Conservation (phyloP, 2,888 invertebrate species). For the Ceramica pisi region DNA sequence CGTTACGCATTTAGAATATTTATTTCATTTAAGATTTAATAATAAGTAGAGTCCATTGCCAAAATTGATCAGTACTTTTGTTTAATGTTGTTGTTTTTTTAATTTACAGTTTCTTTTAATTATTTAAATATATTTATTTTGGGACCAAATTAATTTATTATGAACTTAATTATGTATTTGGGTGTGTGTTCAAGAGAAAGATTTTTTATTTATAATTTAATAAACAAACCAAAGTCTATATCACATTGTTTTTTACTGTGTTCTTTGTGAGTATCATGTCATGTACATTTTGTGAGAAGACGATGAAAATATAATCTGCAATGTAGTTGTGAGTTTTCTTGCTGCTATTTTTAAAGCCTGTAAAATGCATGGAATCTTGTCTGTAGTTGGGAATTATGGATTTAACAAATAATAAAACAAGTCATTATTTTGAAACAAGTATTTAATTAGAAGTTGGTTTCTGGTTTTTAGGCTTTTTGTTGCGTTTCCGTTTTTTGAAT, state of each 20-base stretch:
- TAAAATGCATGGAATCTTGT: slow-evolving; percentile 36
- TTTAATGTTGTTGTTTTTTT: slow-evolving; percentile 86
- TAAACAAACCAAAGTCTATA: slow-evolving; percentile 91
- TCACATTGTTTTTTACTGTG: slow-evolving; percentile 86
- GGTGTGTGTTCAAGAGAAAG: slow-evolving; percentile 88
- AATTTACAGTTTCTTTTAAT: slow-evolving; percentile 84
- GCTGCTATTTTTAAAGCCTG: slow-evolving; percentile 44
- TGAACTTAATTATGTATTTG: slow-evolving; percentile 88
- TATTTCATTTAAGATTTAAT: slow-evolving; percentile 87
- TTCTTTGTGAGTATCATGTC: slow-evolving; percentile 80
- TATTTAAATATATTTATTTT: slow-evolving; percentile 90
- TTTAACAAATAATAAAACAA: slow-evolving; percentile 48
- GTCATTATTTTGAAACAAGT: slow-evolving; percentile 18
- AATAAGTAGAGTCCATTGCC: slow-evolving; percentile 89
- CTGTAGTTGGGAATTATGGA: slow-evolving; percentile 14
- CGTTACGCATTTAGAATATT: slow-evolving; percentile 84
- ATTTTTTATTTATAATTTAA: slow-evolving; percentile 89
- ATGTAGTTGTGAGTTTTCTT: slow-evolving; percentile 78
- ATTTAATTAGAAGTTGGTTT: slow-evolving; percentile 54
- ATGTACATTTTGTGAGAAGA: slow-evolving; percentile 82
- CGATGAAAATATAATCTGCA: slow-evolving; percentile 83
- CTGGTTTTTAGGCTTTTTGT: slow-evolving; percentile 77
- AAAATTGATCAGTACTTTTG: slow-evolving; percentile 89
- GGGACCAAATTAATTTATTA: slow-evolving; percentile 91
- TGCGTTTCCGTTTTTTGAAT: slow-evolving; percentile 81